phyloP scores from a whole-genome alignment of 2,113 vertebrate species.

The Alethe castanea region DNA sequence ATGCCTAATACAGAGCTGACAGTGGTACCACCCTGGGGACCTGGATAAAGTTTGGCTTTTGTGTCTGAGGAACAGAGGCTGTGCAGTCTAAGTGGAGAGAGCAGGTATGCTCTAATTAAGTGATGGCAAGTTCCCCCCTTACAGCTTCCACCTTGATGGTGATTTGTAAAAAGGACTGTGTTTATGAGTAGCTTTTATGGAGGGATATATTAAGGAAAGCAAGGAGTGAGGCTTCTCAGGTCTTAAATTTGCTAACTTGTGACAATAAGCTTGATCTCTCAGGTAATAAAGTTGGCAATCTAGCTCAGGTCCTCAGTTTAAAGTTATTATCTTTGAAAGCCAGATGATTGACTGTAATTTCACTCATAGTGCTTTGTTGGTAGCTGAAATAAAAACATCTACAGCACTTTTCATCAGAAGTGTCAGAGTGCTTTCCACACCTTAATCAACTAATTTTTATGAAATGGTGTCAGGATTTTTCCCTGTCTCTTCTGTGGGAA shows the following conservation, averaged over 20 bases:
- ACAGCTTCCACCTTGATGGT: neutral
- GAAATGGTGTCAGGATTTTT: neutral
- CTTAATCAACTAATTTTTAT: slow-evolving; percentile 23
- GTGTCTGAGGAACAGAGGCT: neutral
- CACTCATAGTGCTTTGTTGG: neutral
- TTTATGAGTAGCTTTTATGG: slow-evolving; percentile 34
- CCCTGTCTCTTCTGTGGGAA: neutral
- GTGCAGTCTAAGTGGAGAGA: neutral
- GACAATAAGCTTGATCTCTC: neutral
- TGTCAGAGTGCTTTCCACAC: slow-evolving; percentile 15
- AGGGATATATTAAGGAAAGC: slow-evolving; percentile 3
- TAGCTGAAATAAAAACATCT: slow-evolving; percentile 29
- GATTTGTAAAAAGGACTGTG: neutral
- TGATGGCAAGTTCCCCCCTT: neutral
- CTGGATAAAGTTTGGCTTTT: slow-evolving; percentile 1
- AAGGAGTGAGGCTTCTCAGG: neutral
- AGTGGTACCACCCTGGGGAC: neutral
- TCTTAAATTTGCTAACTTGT: slow-evolving; percentile 43
- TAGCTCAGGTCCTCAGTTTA: slow-evolving; percentile 5
- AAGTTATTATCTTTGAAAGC: slow-evolving; percentile 41
- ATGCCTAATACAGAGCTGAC: neutral
- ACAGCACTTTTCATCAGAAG: slow-evolving; percentile 19
- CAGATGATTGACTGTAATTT: slow-evolving; percentile 29
- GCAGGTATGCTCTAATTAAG: slow-evolving; percentile 2
- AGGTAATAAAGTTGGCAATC: slow-evolving; percentile 11